These are phyloP conservation scores for Pterobdella sp. DNA, from an alignment of 2,888 invertebrate species.

Conservation along the genomic window DNA sequence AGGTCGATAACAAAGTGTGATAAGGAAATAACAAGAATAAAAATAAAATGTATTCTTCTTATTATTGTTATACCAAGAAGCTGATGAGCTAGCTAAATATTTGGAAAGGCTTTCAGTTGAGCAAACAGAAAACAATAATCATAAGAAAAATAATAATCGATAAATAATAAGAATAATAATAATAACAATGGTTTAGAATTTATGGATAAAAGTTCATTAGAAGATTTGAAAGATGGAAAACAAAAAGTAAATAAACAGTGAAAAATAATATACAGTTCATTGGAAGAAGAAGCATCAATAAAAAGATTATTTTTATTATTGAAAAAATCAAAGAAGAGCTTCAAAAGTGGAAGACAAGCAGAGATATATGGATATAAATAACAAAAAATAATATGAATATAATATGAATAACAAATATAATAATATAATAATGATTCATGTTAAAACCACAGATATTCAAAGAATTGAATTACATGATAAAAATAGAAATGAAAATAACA, in stretches of 20 bases:
- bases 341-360: neutral
- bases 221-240: neutral
- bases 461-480: neutral
- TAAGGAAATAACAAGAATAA: neutral
- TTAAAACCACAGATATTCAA: neutral
- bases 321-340: neutral
- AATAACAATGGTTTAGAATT: neutral
- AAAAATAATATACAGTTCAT: neutral
- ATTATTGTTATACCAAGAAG: too few relatives aligned
- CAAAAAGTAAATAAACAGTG: neutral
- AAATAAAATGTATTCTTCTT: too few relatives aligned
- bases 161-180: too few relatives aligned
- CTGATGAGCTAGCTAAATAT: too few relatives aligned
- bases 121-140: too few relatives aligned
- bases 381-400: conserved; percentile 3
- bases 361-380: neutral
- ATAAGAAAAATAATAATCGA: too few relatives aligned
- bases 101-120: too few relatives aligned
- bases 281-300: neutral
- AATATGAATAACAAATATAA: neutral
- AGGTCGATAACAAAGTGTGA: neutral
- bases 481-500: neutral
- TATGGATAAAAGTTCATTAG: neutral
- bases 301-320: too few relatives aligned
- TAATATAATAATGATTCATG: neutral